Percentiles rank a stretch among this genome's conserved stretches.
Conservation (phyloP, 92 coral and sea anemone genomes). For the Paragorgia papillata region DNA sequence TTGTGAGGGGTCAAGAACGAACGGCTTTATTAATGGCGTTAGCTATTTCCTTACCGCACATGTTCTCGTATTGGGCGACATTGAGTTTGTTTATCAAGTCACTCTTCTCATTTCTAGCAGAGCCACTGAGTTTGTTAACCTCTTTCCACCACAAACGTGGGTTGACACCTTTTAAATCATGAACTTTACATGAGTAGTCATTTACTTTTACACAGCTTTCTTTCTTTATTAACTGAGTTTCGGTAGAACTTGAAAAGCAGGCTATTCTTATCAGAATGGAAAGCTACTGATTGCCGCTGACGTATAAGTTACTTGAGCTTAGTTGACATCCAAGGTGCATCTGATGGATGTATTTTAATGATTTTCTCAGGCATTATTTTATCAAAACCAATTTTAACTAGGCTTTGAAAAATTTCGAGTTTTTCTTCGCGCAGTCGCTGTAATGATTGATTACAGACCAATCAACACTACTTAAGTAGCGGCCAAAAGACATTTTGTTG, state of each 20-base stretch:
- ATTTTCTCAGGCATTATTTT: too few relatives aligned
- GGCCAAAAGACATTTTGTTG: conserved; percentile 2
- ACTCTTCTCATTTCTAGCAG: too few relatives aligned
- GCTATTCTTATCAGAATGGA: conserved; percentile 6
- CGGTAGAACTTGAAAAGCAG: conserved; percentile 11
- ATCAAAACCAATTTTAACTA: too few relatives aligned
- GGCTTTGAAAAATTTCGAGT: background rate
- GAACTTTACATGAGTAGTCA: background rate
- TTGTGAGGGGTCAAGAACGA: too few relatives aligned
- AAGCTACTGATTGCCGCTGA: background rate
- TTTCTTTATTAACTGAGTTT: conserved; percentile 22
- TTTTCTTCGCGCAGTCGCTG: background rate
- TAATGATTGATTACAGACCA: conserved; percentile 5
- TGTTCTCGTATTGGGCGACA: conserved; percentile 50
- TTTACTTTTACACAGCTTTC: conserved; percentile 4
- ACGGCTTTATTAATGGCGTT: too few relatives aligned
- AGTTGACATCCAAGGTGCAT: conserved; percentile 20
- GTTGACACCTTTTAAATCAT: conserved; percentile 14
- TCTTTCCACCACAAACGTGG: conserved; percentile 12
- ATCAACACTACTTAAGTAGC: conserved; percentile 14
- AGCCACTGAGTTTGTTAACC: conserved; percentile 31
- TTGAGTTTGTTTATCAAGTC: too few relatives aligned
- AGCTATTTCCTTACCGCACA: conserved; percentile 33
- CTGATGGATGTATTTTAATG: background rate
- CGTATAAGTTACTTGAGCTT: conserved; percentile 28